Evolutionary conservation across 2,797 vertebrate genomes (phyloP).

Genomic region (Neoniphon sammara): DNA sequence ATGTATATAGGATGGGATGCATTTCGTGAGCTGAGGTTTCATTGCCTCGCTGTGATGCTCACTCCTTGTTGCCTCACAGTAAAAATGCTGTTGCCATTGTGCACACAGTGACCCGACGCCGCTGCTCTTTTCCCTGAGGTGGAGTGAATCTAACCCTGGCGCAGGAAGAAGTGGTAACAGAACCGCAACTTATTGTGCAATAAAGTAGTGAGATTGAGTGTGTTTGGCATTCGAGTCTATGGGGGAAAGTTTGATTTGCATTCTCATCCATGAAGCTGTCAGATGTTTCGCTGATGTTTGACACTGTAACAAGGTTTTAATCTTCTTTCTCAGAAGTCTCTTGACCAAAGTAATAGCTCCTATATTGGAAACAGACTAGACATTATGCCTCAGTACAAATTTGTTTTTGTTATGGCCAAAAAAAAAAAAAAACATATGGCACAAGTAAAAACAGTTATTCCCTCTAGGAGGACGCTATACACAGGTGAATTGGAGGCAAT

Average conservation of each 20-base stretch:
- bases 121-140: slow-evolving; percentile 10
- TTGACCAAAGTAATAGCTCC: slow-evolving; percentile 40
- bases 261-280: slow-evolving; percentile 52
- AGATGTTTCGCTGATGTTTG: slow-evolving; percentile 38
- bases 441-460: slow-evolving; percentile 63
- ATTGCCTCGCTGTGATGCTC: background rate
- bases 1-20: no score
- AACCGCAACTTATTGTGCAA: slow-evolving; percentile 26
- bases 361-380: slow-evolving; percentile 34
- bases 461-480: slow-evolving; percentile 51
- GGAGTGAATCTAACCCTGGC: background rate
- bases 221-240: slow-evolving; percentile 34
- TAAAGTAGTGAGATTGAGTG: slow-evolving; percentile 44
- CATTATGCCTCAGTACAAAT: slow-evolving; percentile 42
- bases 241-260: slow-evolving; percentile 48
- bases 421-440: slow-evolving; percentile 54
- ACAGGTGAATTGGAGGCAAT: slow-evolving; percentile 78
- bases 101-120: background rate
- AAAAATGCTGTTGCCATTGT: background rate
- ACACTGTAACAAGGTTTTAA: slow-evolving; percentile 59
- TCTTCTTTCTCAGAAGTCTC: slow-evolving; percentile 33
- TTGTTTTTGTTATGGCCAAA: slow-evolving; percentile 40
- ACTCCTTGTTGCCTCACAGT: slow-evolving; percentile 5
- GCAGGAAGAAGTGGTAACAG: slow-evolving; percentile 5
- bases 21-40: background rate